Percentiles rank a stretch among this genome's conserved stretches.
phyloP scores from a whole-genome alignment of 2,888 invertebrate species.

The Chorisops tibialis region DNA sequence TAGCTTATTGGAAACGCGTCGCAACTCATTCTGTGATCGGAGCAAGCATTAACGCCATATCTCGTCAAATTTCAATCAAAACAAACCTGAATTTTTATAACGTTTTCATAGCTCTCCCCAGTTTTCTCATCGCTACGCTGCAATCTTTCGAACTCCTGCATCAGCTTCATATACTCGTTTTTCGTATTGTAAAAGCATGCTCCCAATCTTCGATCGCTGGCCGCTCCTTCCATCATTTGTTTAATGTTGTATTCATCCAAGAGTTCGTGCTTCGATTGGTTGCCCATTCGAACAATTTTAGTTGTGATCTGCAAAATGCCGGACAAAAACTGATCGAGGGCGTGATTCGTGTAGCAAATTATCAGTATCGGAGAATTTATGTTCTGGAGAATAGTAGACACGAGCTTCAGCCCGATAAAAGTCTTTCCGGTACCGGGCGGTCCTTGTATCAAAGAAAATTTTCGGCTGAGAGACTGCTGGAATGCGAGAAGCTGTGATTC shows the following conservation, averaged over 20 bases:
- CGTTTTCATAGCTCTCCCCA: conserved; percentile 42
- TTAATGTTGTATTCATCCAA: conserved; percentile 56
- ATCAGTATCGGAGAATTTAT: conserved; percentile 62
- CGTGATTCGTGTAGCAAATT: conserved; percentile 82
- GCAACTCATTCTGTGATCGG: conserved; percentile 36
- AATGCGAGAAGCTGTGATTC: conserved; percentile 65
- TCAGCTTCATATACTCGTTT: conserved; percentile 42
- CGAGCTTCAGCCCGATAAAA: conserved; percentile 72
- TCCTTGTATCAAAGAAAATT: conserved; percentile 78
- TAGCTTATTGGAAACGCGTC: conserved; percentile 47
- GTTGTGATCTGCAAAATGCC: conserved; percentile 60
- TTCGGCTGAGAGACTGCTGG: conserved; percentile 63
- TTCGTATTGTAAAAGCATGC: conserved; percentile 42
- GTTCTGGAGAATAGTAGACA: conserved; percentile 64
- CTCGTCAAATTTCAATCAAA: not conserved
- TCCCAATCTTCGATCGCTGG: conserved; percentile 39
- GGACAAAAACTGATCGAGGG: conserved; percentile 80
- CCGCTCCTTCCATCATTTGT: conserved; percentile 31
- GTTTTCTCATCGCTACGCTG: conserved; percentile 46
- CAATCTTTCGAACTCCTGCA: conserved; percentile 41
- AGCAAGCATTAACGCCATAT: not conserved
- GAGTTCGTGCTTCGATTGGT: conserved; percentile 61
- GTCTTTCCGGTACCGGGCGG: conserved; percentile 90
- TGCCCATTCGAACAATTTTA: conserved; percentile 66
- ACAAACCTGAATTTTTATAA: conserved; percentile 38